Base-by-base conservation (phyloP, 64 coral and sea anemone genomes). In the Dendronephthya gigantea region DNA sequence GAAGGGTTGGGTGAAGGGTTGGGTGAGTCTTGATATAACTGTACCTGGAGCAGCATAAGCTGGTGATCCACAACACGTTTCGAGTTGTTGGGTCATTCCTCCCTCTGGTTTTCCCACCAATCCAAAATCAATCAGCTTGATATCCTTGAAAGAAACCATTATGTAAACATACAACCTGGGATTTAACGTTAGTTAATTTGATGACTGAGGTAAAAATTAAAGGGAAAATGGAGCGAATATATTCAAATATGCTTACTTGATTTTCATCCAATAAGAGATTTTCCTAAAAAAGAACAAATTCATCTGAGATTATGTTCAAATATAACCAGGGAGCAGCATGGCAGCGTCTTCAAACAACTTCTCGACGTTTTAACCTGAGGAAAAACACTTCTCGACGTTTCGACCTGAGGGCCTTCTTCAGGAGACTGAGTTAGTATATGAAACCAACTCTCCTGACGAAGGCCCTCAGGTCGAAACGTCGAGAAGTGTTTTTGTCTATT, bases 111-210 rank as follows among this genome's bases (percentile, higher is more conserved):
- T 96, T 16, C 91, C 94, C 35, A 96, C 94, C 39, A 96, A 85
- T 34, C 94, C 94, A 91, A 96, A 96, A 49, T 96, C 94, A 84
- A 96, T 96, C 23, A 96, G 86, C 48, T 96, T 96, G 55, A 96
- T 96, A 31, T 93, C 93, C 94, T 96, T n/a, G n/a, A n/a, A n/a
- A n/a, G n/a, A n/a, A n/a, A n/a, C n/a, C n/a, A n/a, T n/a, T n/a
- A n/a, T n/a, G 35, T 49, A 17, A 32, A 86, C 22, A 0, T 38
- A 38, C 31, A 35, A n/a, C n/a, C n/a, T n/a, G 34, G 15, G 49
- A 39, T 4, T 49, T 35, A 49, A 32, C 35, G 43, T 19, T 38
- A 9, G 16, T 41, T 27, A 66, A 40, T 36, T 68, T 68, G 0
- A 15, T n/a, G 4, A 13, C 3, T 38, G 35, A 28, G 16, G 14